Percentiles rank a stretch among this genome's conserved stretches.
These are phyloP conservation scores for Proisotoma minuta DNA, from an alignment of 2,888 invertebrate genomes.

Conservation along the genomic window DNA sequence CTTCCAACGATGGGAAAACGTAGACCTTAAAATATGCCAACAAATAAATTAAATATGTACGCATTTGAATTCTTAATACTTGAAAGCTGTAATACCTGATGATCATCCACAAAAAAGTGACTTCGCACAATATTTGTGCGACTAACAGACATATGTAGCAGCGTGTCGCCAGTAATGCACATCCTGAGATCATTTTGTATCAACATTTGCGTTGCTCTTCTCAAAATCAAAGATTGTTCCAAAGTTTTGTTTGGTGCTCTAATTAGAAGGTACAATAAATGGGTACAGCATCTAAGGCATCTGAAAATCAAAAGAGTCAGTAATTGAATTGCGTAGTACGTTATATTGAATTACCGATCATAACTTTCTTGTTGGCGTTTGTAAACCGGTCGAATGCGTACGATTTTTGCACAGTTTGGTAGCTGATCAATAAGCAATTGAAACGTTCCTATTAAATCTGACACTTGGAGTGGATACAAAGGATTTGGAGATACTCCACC, in stretches of 20 bases:
- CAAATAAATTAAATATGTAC: background rate
- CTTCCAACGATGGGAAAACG: conserved; percentile 67
- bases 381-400: conserved; percentile 63
- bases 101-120: conserved; percentile 69
- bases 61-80: background rate
- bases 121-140: conserved; percentile 72
- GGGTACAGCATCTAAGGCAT: conserved; percentile 68
- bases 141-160: conserved; percentile 77
- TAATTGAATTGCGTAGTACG: background rate
- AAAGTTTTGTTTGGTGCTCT: conserved; percentile 55
- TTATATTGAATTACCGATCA: conserved; percentile 59
- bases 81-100: conserved; percentile 54
- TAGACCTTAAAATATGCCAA: conserved; percentile 54
- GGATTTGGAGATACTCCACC: too few relatives aligned
- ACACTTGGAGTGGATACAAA: conserved; percentile 50
- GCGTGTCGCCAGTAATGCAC: conserved; percentile 64
- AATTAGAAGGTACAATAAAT: conserved; percentile 67
- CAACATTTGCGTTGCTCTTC: conserved; percentile 50
- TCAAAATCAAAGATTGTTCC: conserved; percentile 33
- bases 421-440: conserved; percentile 62
- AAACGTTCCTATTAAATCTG: conserved; percentile 67
- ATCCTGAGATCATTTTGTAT: conserved; percentile 64
- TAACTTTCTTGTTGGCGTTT: conserved; percentile 75
- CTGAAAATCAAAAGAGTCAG: conserved; percentile 17
- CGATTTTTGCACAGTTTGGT: conserved; percentile 53